Conservation (phyloP, 2,797 vertebrate genomes). For the Hafferia zeledoni region DNA sequence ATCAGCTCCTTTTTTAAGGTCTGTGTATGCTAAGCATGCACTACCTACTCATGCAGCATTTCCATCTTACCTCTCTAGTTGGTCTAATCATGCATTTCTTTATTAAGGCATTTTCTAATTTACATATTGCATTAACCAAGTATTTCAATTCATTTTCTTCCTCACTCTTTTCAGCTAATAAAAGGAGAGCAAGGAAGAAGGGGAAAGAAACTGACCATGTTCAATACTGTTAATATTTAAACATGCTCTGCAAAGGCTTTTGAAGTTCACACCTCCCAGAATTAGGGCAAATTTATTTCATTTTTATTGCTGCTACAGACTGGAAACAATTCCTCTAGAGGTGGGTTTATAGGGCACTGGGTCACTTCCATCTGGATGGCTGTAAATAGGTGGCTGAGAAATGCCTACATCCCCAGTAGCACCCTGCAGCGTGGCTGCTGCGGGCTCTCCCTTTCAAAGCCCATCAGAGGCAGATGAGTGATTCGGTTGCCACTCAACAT, state of each 20-base stretch:
- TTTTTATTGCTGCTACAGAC: not conserved
- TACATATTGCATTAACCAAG: not conserved
- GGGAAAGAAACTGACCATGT: not conserved
- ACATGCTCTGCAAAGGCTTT: accelerated
- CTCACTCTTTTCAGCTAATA: not conserved
- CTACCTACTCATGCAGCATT: not conserved
- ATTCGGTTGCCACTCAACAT: not conserved
- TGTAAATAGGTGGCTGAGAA: not conserved
- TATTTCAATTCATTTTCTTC: not conserved
- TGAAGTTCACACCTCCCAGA: not conserved
- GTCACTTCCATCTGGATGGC: not conserved
- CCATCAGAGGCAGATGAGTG: not conserved
- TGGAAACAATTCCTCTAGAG: not conserved
- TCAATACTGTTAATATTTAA: not conserved
- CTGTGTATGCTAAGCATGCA: not conserved
- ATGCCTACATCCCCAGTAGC: not conserved
- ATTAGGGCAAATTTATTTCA: not conserved
- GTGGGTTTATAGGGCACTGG: not conserved
- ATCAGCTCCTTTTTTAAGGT: not conserved
- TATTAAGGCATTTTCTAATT: conserved; percentile 28
- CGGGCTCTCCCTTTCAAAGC: not conserved
- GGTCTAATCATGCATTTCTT: conserved; percentile 13
- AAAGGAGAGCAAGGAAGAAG: not conserved
- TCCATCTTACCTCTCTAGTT: not conserved
- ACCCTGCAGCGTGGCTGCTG: not conserved